phyloP scores from a whole-genome alignment of 2,113 vertebrate species.

The Etheostoma spectabile region DNA sequence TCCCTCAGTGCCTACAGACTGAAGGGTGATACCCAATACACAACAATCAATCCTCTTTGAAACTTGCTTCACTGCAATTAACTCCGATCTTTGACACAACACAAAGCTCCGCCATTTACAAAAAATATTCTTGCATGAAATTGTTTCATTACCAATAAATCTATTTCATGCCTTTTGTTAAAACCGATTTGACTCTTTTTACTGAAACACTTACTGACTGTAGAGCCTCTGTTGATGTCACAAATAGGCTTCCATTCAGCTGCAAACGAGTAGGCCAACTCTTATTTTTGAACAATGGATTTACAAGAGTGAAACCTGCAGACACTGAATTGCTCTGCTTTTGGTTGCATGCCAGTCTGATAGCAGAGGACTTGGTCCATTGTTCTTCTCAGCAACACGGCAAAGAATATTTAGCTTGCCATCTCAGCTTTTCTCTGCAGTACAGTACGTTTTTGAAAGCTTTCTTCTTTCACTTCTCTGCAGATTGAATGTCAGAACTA shows the following conservation, averaged over 20 bases:
- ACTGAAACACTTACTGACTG: slow-evolving; percentile 4
- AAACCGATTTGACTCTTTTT: slow-evolving; percentile 39
- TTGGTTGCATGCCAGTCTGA: slow-evolving; percentile 13
- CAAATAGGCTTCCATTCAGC: slow-evolving; percentile 27
- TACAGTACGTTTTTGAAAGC: background rate
- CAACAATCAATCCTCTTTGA: slow-evolving; percentile 56
- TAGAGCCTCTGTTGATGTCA: slow-evolving; percentile 25
- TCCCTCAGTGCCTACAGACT: slow-evolving; percentile 11
- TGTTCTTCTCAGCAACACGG: slow-evolving; percentile 25
- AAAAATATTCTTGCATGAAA: slow-evolving; percentile 23
- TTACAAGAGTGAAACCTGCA: background rate
- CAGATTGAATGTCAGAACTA: slow-evolving; percentile 99
- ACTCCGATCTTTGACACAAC: slow-evolving; percentile 12
- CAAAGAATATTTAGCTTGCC: slow-evolving; percentile 1
- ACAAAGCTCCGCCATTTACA: slow-evolving; percentile 25
- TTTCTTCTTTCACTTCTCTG: slow-evolving; percentile 17
- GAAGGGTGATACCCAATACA: slow-evolving; percentile 22
- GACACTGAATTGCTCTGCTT: background rate
- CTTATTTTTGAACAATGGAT: slow-evolving; percentile 47
- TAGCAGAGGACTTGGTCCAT: slow-evolving; percentile 24
- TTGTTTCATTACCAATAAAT: slow-evolving; percentile 37
- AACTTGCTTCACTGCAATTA: slow-evolving; percentile 43
- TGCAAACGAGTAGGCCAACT: background rate
- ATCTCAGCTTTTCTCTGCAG: background rate
- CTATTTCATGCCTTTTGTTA: slow-evolving; percentile 53